Conservation (phyloP, 2,113 vertebrate species). For the Pagrus major region DNA sequence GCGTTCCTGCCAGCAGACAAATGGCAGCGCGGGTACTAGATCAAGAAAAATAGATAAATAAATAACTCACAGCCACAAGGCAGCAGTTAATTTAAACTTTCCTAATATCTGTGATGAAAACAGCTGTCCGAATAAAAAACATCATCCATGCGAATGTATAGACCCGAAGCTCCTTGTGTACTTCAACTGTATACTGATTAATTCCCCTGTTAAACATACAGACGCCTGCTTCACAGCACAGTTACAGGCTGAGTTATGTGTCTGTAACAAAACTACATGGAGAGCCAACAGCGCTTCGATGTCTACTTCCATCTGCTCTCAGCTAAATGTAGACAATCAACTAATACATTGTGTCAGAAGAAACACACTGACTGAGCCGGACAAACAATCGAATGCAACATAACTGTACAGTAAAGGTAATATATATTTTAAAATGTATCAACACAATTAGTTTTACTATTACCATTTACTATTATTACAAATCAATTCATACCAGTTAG, state of each 20-base stretch:
- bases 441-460: too few species aligned
- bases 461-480: not conserved
- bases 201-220: not conserved
- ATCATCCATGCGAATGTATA: not conserved
- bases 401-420: too few species aligned
- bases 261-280: not conserved
- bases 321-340: not conserved
- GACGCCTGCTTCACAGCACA: not conserved
- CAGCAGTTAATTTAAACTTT: conserved; percentile 24
- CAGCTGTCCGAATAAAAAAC: conserved; percentile 13
- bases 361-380: not conserved
- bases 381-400: not conserved
- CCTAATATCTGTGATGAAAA: conserved; percentile 22
- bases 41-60: not conserved
- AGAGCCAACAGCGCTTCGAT: not conserved
- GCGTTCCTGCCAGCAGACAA: conserved; percentile 18
- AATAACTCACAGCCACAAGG: conserved; percentile 16
- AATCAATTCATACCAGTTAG: not conserved
- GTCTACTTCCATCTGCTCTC: not conserved
- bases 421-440: not conserved
- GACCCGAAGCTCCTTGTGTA: conserved; percentile 5
- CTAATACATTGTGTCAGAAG: not conserved
- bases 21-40: not conserved
- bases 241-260: not conserved
- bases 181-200: not conserved